A percentile compares a stretch with the other conserved stretches of the same genome.
phyloP scores from a whole-genome alignment of 1,140 invertebrate species.

The Zophobas morio region DNA sequence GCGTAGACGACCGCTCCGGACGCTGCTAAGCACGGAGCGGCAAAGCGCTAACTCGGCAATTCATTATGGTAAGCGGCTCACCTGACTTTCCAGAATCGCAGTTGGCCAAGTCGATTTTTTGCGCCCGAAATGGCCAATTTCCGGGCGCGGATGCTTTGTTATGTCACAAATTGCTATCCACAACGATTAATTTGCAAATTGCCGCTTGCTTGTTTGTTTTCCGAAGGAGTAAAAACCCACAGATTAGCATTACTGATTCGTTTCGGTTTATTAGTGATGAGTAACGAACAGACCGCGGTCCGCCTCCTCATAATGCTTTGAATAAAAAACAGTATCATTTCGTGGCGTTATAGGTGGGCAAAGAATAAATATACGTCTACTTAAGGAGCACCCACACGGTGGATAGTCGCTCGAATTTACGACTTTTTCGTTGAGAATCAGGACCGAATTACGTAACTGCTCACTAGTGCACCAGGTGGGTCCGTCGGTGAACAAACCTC shows the following conservation, averaged over 20 bases:
- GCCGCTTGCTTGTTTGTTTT: slow-evolving; percentile 52
- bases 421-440: neutral
- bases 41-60: neutral
- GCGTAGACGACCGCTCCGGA: slow-evolving; percentile 44
- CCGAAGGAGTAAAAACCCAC: slow-evolving; percentile 38
- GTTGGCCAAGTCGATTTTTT: too few relatives aligned
- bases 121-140: too few relatives aligned
- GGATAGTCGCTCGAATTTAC: too few relatives aligned
- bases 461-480: too few relatives aligned
- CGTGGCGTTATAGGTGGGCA: neutral
- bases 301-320: slow-evolving; percentile 18
- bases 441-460: too few relatives aligned
- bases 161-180: slow-evolving; percentile 14
- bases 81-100: too few relatives aligned
- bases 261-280: slow-evolving; percentile 50
- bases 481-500: too few relatives aligned
- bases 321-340: slow-evolving; percentile 17
- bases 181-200: slow-evolving; percentile 56
- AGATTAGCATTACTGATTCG: slow-evolving; percentile 55
- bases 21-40: slow-evolving; percentile 30
- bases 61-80: too few relatives aligned
- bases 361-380: slow-evolving; percentile 2
- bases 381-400: too few relatives aligned
- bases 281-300: slow-evolving; percentile 35
- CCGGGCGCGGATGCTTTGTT: neutral